These are phyloP conservation scores for Polyergus mexicanus DNA, from an alignment of 1,140 invertebrate species.

Conservation along the genomic window DNA sequence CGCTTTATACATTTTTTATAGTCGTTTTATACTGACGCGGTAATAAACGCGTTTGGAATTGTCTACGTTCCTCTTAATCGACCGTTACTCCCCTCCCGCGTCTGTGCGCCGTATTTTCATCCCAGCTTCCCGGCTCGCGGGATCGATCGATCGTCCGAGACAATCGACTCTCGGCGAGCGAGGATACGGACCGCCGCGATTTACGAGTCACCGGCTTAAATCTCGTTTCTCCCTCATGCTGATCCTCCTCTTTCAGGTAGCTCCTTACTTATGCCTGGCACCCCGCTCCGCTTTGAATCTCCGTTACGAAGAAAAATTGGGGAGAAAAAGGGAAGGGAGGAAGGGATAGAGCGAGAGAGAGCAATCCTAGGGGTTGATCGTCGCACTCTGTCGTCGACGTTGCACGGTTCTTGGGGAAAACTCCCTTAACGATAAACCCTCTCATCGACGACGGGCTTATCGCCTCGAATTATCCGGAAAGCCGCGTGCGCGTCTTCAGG, in stretches of 20 bases:
- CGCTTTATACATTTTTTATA: not conserved
- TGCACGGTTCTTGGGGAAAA: not conserved
- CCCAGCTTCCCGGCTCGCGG: constrained; percentile 20
- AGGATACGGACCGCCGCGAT: constrained; percentile 78
- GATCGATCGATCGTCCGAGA: constrained; percentile 72
- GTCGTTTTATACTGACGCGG: constrained; percentile 13
- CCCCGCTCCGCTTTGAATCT: constrained; percentile 67
- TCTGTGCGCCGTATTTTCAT: not conserved
- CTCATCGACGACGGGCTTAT: constrained; percentile 74
- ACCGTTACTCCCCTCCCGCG: not conserved
- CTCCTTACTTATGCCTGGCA: constrained; percentile 63
- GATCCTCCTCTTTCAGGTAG: constrained; percentile 76
- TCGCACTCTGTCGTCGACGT: constrained; percentile 31
- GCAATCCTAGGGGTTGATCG: constrained; percentile 14
- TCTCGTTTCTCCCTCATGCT: constrained; percentile 38
- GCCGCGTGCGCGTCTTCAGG: constrained; percentile 22
- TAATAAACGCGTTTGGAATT: constrained; percentile 47
- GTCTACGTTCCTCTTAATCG: constrained; percentile 50
- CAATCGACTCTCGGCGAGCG: constrained; percentile 78
- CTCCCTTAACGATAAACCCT: constrained; percentile 70
- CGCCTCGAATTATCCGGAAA: constrained; percentile 73
- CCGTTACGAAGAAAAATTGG: constrained; percentile 43
- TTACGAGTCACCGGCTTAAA: constrained; percentile 75
- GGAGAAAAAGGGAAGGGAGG: not conserved
- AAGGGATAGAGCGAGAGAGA: constrained; percentile 9